Conservation (phyloP, 2,888 invertebrate genomes). For the Esperia sulphurella region DNA sequence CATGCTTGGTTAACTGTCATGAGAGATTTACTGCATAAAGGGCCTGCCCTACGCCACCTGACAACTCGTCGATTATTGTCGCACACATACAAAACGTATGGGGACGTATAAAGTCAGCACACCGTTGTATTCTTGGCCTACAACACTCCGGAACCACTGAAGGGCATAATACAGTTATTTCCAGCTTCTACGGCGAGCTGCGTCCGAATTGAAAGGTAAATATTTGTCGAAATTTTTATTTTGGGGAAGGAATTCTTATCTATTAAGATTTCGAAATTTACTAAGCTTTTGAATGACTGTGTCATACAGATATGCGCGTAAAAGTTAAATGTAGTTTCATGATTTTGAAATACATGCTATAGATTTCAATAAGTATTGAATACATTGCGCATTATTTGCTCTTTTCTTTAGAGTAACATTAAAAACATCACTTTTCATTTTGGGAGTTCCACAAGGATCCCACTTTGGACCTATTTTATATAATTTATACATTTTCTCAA, state of each 20-base stretch:
- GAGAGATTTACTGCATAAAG: constrained; percentile 65
- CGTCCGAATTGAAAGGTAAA: constrained; percentile 51
- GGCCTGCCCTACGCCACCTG: constrained; percentile 77
- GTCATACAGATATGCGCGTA: too few species aligned
- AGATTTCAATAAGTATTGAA: background rate
- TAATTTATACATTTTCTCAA: background rate
- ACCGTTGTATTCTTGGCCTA: constrained; percentile 68
- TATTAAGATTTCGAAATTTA: too few species aligned
- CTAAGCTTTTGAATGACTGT: too few species aligned
- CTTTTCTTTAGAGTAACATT: background rate
- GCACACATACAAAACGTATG: constrained; percentile 25
- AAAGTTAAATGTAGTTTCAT: too few species aligned
- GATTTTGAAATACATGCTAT: too few species aligned
- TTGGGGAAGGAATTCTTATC: constrained; percentile 33
- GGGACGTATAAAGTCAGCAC: constrained; percentile 59
- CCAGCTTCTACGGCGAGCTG: constrained; percentile 42
- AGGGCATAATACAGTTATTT: constrained; percentile 78
- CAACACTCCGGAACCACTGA: constrained; percentile 75
- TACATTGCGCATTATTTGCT: background rate
- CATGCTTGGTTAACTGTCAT: constrained; percentile 75
- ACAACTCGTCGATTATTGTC: constrained; percentile 34
- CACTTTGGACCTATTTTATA: background rate
- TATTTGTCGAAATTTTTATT: constrained; percentile 28
- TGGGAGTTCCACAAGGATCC: background rate
- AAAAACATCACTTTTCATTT: background rate